These are phyloP conservation scores for Rafetus swinhoei DNA, from an alignment of 2,113 vertebrate genomes.

Conservation along the genomic window DNA sequence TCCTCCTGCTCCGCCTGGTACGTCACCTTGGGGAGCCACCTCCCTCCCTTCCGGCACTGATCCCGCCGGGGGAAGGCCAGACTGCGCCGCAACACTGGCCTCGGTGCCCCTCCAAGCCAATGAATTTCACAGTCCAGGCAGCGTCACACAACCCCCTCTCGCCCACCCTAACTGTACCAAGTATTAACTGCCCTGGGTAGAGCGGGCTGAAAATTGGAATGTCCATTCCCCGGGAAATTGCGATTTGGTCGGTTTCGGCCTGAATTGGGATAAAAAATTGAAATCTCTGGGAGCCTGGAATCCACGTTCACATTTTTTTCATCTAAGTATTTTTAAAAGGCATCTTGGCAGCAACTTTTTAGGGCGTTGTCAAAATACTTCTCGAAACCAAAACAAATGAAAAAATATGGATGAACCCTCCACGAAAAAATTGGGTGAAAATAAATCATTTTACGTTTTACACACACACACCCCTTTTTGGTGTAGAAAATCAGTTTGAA, in stretches of 20 bases:
- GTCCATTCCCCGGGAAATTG: accelerated
- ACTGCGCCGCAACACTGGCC: not conserved
- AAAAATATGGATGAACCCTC: not conserved
- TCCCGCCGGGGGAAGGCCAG: not conserved
- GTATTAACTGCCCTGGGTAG: accelerated
- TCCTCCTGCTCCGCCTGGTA: not conserved
- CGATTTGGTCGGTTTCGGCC: accelerated
- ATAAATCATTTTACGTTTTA: no score
- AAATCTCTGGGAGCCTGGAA: not conserved
- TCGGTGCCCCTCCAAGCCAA: not conserved
- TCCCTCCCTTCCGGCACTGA: not conserved
- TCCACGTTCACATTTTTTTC: not conserved
- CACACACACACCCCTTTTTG: no score
- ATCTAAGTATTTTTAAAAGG: not conserved
- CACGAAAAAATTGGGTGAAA: not conserved
- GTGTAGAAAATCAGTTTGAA: not conserved
- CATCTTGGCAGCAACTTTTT: not conserved
- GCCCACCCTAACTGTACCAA: accelerated
- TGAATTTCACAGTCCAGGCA: accelerated
- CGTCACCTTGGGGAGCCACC: not conserved
- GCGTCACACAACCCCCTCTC: accelerated
- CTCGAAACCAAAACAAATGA: not conserved
- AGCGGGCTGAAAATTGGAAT: not conserved
- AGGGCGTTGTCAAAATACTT: not conserved
- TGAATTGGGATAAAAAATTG: not conserved